phyloP scores from a whole-genome alignment of 2,888 invertebrate genomes.

The Netelia melanura region DNA sequence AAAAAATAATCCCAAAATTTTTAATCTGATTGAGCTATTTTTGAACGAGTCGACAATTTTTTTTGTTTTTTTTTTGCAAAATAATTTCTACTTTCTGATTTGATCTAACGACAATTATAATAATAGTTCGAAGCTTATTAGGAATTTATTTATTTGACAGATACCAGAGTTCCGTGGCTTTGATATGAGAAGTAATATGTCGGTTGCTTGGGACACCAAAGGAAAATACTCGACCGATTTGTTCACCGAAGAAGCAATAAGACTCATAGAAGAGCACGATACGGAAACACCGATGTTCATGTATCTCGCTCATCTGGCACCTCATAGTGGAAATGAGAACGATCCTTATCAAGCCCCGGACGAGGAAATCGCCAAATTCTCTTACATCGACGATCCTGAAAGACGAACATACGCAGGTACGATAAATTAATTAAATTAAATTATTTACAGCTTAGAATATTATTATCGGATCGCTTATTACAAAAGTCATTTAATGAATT shows the following conservation, averaged over 20 bases:
- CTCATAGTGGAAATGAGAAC: slow-evolving; percentile 88
- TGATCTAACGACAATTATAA: no score
- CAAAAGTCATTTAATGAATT: no score
- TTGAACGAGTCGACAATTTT: neutral
- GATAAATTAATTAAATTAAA: slow-evolving; percentile 26
- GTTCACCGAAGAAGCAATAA: slow-evolving; percentile 89
- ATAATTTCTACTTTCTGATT: no score
- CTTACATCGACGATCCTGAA: slow-evolving; percentile 88
- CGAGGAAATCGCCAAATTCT: slow-evolving; percentile 89
- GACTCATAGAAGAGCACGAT: slow-evolving; percentile 86
- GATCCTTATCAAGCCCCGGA: slow-evolving; percentile 90
- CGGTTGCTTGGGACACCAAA: slow-evolving; percentile 85
- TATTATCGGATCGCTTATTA: neutral
- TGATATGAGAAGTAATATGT: slow-evolving; percentile 88
- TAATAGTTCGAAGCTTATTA: no score
- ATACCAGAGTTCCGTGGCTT: slow-evolving; percentile 85
- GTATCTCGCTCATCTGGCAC: slow-evolving; percentile 89
- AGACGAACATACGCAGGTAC: slow-evolving; percentile 90
- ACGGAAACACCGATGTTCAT: slow-evolving; percentile 88
- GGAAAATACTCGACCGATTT: slow-evolving; percentile 89
- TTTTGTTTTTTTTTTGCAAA: no score
- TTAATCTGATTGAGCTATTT: no score
- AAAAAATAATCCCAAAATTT: no score
- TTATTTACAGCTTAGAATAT: neutral
- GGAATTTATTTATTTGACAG: slow-evolving; percentile 73